These are phyloP conservation scores for Lasioglossum morio DNA, from an alignment of 2,888 invertebrate genomes.

Conservation along the genomic window DNA sequence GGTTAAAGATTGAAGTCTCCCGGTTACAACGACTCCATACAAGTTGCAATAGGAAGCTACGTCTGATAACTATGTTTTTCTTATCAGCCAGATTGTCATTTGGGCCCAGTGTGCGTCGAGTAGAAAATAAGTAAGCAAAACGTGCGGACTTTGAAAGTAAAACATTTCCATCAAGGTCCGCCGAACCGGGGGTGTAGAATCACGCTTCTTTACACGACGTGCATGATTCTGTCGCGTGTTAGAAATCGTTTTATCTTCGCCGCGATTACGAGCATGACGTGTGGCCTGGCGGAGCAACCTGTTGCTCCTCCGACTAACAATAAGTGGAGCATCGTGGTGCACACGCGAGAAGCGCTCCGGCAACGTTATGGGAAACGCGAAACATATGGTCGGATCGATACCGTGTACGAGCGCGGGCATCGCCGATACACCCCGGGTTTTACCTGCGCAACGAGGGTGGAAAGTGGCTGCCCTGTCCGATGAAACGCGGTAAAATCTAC, in stretches of 20 bases:
- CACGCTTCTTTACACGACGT: no score
- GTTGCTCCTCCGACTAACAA: conserved; percentile 67
- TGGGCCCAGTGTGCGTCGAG: no score
- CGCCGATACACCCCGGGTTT: conserved; percentile 56
- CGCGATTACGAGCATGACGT: conserved; percentile 61
- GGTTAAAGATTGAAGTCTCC: no score
- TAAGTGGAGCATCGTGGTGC: not conserved
- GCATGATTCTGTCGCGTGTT: not conserved
- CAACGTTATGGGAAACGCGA: conserved; percentile 75
- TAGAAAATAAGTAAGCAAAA: no score
- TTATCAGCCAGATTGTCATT: no score
- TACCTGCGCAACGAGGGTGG: conserved; percentile 68
- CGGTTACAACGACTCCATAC: no score
- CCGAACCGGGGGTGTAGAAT: no score
- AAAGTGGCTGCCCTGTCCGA: conserved; percentile 54
- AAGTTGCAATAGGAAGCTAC: no score
- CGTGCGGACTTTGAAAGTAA: no score
- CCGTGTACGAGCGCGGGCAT: conserved; percentile 68
- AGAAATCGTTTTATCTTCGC: conserved; percentile 46
- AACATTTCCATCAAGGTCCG: no score
- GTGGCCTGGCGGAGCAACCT: conserved; percentile 64
- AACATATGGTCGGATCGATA: conserved; percentile 78
- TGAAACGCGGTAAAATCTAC: conserved; percentile 64
- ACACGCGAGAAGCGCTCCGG: conserved; percentile 5
- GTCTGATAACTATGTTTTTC: no score